Conservation (phyloP, 2,113 vertebrate genomes). For the Ovibos moschatus region DNA sequence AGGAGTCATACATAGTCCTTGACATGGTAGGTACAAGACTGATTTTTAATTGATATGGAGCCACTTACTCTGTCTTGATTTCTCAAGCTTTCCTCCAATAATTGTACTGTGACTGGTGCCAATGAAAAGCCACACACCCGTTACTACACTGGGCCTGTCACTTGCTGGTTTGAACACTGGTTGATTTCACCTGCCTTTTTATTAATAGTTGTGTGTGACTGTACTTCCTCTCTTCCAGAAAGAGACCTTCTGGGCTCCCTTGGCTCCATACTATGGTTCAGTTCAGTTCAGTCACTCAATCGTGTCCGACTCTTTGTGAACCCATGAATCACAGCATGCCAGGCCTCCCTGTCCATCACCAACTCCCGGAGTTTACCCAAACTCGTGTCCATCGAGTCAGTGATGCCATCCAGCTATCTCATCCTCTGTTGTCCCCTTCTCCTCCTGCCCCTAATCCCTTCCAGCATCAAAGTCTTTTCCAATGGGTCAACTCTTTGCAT, state of each 20-base stretch:
- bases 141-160: background rate
- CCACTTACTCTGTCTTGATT: background rate
- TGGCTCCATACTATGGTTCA: background rate
- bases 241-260: background rate
- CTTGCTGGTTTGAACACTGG: background rate
- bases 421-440: too few relatives aligned
- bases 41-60: background rate
- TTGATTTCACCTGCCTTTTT: background rate
- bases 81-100: background rate
- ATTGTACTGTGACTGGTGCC: background rate
- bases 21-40: background rate
- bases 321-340: too few relatives aligned
- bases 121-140: background rate
- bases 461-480: too few relatives aligned
- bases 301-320: fast-evolving
- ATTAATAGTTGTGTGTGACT: background rate
- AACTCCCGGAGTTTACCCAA: too few relatives aligned
- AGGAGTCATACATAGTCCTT: background rate
- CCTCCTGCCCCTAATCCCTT: too few relatives aligned
- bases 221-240: background rate
- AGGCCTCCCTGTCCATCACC: too few relatives aligned
- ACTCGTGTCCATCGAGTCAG: too few relatives aligned
- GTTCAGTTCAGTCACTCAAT: too few relatives aligned
- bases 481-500: fast-evolving
- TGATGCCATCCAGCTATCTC: too few relatives aligned